Evolutionary conservation across 2,113 vertebrate species (phyloP), one percentile per base, ranked within the genome.

Genomic region (Thunnus thynnus): DNA sequence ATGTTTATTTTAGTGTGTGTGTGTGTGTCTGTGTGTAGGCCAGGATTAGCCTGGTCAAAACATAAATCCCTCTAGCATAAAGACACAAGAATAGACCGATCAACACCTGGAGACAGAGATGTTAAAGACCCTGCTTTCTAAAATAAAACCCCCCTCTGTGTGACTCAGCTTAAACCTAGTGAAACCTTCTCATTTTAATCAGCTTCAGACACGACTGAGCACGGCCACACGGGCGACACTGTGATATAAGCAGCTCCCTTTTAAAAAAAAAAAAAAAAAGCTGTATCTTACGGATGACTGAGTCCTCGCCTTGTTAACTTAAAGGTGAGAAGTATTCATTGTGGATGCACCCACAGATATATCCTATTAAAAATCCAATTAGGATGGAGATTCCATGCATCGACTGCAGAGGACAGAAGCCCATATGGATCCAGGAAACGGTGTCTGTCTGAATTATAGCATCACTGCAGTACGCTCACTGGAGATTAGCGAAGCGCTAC

Each of bases 331-430:
- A 25, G 67, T 54, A 50, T 78, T 56, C 27, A 69, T 52, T 58
- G 62, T 69, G 44, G 62, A 77, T 86, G 80, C 80, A 55, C 68
- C 56, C 73, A 57, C 41, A 80, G 67, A 87, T 76, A 87, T 76
- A 79, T 76, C 77, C 75, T 61, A 89, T 86, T 89, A 88, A 82
- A 86, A 85, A 78, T 82, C 56, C 63, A 90, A 86, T 89, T 88
- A 88, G 47, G 16, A 62, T 64, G 50, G 56, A 50, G 62, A 79
- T 69, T 83, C 57, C 16, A 25, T 55, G 30, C 25, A 2, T 58
- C 13, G 70, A 46, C 61, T 70, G 52, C 62, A 63, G 78, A 74
- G 14, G 57, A 50, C 36, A 57, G 65, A 58, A 46, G 69, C 22
- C 66, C 12, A 14, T 22, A 44, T 50, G 71, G 63, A 85, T 60